Base-by-base conservation (phyloP, 1,140 invertebrate species). In the Lasioglossum baleicum region DNA sequence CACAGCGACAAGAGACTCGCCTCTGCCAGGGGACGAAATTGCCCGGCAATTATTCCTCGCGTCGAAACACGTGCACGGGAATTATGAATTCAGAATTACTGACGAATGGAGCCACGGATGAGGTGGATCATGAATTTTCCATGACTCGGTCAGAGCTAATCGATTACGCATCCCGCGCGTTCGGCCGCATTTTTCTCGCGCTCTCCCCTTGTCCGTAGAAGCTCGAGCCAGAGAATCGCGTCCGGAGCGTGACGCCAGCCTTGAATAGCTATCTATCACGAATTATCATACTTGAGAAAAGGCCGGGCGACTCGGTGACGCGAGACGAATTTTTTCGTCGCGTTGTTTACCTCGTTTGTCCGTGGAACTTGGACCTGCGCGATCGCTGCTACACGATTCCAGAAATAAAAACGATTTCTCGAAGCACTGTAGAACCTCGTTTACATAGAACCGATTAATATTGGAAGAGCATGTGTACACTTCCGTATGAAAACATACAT, bases 221-320 rank as follows among this genome's bases (percentile, higher is more conserved):
- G 64, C 58, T 63, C 13, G 56, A 48, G 48, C n/a, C 42, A 44
- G 17, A 71, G 67, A 81, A 81, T 81, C 78, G 72, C 35, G 63
- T 67, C 61, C 26, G 42, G 65, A 72, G 67, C 75, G 80, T 80
- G 84, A 83, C 84, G 58, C 44, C 44, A 48, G 13, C 40, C 26
- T 31, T 75, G 73, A 77, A 63, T 48, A 22, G 71, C 10, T 77
- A 58, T 51, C 65, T 51, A 15, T 77, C 85, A 86, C 85, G 83
- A 86, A 86, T 86, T 86, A 86, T 74, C 85, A 83, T 86, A 85
- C 48, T 80, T 85, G 75, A 82, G 82, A 75, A 15, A 64, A n/a
- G 26, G 64, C 17, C 40, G 20, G 8, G 44, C 35, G n/a, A 20
- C 6, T 8, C 64, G 44, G 20, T 53, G 73, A 60, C 69, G 72